Evolutionary conservation across 2,888 invertebrate species (phyloP).

Genomic region (Phyllotreta striolata): DNA sequence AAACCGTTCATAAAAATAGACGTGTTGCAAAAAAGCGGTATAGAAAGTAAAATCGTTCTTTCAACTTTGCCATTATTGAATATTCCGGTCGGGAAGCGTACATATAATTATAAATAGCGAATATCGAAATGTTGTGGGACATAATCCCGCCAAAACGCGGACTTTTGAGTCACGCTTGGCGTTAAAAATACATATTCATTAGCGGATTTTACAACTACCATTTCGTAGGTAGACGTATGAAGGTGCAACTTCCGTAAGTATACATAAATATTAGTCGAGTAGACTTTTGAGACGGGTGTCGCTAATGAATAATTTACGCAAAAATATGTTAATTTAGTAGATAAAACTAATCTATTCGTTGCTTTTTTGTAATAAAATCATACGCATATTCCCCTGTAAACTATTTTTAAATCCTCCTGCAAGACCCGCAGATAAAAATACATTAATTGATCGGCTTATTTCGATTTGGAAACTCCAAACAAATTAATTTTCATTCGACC

Average conservation of each 20-base stretch:
- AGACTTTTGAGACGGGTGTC: not conserved
- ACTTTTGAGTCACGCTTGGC: constrained; percentile 5
- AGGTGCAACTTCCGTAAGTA: constrained; percentile 16
- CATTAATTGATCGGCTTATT: too few relatives aligned
- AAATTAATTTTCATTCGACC: too few relatives aligned
- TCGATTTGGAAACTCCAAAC: too few relatives aligned
- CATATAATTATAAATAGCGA: too few relatives aligned
- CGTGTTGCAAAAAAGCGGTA: not conserved
- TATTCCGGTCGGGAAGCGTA: too few relatives aligned
- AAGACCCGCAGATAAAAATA: too few relatives aligned
- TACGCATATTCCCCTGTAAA: too few relatives aligned
- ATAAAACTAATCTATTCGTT: not conserved
- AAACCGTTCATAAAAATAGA: constrained; percentile 12
- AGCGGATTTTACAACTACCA: constrained; percentile 3
- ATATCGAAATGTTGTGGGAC: too few relatives aligned
- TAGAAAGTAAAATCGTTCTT: too few relatives aligned
- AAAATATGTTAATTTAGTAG: constrained; percentile 8
- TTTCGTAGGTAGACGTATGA: constrained; percentile 11
- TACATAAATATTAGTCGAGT: constrained; percentile 7
- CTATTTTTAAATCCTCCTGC: too few relatives aligned
- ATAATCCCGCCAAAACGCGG: constrained; percentile 8
- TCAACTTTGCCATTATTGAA: too few relatives aligned
- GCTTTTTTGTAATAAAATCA: too few relatives aligned
- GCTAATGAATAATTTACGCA: constrained; percentile 12
- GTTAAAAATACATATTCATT: constrained; percentile 18